Conservation (phyloP, 2,113 vertebrate species). For the Verasper variegatus region DNA sequence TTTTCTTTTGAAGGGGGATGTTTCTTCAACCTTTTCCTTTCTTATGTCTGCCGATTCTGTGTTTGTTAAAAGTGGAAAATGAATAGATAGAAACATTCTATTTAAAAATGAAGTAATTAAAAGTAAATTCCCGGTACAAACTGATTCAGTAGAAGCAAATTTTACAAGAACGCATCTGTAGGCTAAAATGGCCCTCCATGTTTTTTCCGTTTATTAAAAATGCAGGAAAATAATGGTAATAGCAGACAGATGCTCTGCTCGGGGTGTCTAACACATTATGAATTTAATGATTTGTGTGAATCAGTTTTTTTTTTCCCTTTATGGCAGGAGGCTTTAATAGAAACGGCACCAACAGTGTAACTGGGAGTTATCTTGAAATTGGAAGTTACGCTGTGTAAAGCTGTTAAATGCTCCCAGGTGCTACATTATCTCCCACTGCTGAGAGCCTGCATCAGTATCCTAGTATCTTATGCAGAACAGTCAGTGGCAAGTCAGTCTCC, state of each 20-base stretch:
- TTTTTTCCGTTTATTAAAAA: background rate
- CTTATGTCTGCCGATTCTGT: too few species aligned
- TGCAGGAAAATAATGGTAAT: background rate
- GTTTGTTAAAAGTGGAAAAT: too few species aligned
- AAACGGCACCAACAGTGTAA: constrained; percentile 23
- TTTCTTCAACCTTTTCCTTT: too few species aligned
- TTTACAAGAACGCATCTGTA: background rate
- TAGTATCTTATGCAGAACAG: background rate
- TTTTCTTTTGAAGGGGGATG: too few species aligned
- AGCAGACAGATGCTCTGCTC: background rate
- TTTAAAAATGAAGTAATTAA: too few species aligned
- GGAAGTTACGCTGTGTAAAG: background rate
- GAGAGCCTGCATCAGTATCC: background rate
- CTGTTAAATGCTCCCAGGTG: constrained; percentile 18
- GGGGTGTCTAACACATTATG: background rate
- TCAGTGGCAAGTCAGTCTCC: background rate
- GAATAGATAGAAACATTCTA: too few species aligned
- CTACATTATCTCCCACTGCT: constrained; percentile 4
- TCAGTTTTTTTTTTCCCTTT: constrained; percentile 4
- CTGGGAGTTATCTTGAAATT: constrained; percentile 28
- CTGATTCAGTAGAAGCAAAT: too few species aligned
- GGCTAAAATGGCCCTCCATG: background rate
- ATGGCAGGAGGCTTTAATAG: constrained; percentile 33
- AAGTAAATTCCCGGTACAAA: too few species aligned
- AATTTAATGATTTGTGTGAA: constrained; percentile 22